Base-by-base conservation (phyloP, 2,888 invertebrate genomes). In the Meteorus colon region DNA sequence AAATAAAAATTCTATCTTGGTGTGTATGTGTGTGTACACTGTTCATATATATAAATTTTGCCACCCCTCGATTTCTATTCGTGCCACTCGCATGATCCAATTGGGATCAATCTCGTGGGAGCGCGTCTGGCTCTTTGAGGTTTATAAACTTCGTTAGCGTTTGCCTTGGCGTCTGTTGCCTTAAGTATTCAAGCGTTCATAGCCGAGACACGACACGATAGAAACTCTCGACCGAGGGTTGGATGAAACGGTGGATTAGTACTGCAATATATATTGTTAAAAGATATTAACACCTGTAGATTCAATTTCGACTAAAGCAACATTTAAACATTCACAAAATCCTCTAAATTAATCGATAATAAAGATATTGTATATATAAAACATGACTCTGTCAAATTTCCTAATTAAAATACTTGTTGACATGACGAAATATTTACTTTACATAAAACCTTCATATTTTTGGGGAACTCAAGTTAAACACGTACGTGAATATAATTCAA, bases 21-120 rank as follows among this genome's bases (percentile, higher is more conserved):
- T 48, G 1, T 48, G 4, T 68, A 41, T 74, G 37, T 24, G 37
- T 24, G 5, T 12, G 31, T 24, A 24, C 24, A 24, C 24, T 24
- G 24, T 24, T 24, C 45, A 69, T 66, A 34, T 66, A 69, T 37
- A 37, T 14, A 69, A 24, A 5, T 41, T 16, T 48, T 51, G 27
- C 24, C 62, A 45, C 48, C 69, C 63, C 31, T 34, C 51, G 68
- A 63, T 37, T 55, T 74, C 41, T 45, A 67, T 29, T 55, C 69
- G 69, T 37, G 69, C 69, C 48, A 75, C 81, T 82, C 79, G 78
- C 78, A 79, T 83, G 82, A 84, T 84, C 81, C 83, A 80, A 84
- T 84, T 84, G 83, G 80, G 78, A 83, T 83, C 81, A 81, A 84
- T 83, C 75, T 79, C 68, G 77, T 34, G 81, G 79, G 79, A 78